Evolutionary conservation across 2,888 invertebrate genomes (phyloP).

Genomic region (Tiliacea citrago): DNA sequence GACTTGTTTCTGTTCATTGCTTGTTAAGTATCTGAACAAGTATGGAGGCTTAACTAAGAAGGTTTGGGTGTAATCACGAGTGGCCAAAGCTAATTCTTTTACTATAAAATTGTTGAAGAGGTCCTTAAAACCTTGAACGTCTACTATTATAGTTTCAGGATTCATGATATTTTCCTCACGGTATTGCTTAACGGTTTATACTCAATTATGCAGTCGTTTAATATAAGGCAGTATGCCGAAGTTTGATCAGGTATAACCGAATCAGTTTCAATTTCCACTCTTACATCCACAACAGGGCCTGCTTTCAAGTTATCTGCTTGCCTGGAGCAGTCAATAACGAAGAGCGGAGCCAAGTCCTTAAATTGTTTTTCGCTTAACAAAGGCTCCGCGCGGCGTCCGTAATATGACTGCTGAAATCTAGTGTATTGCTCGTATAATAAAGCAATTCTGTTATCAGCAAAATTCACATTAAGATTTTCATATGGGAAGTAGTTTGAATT

Average conservation of each 20-base stretch:
- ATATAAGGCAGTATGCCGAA: constrained; percentile 23
- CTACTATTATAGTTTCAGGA: background rate
- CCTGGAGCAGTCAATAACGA: constrained; percentile 1
- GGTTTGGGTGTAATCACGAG: background rate
- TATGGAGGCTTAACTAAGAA: constrained; percentile 17
- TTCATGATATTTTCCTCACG: constrained; percentile 26
- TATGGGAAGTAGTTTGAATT: too few relatives aligned
- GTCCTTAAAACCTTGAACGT: constrained; percentile 21
- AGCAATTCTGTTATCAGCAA: too few relatives aligned
- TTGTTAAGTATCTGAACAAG: background rate
- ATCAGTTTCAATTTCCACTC: background rate
- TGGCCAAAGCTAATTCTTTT: constrained; percentile 14
- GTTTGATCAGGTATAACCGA: constrained; percentile 16
- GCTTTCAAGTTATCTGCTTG: background rate
- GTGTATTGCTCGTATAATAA: too few relatives aligned
- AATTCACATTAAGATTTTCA: too few relatives aligned
- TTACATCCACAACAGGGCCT: background rate
- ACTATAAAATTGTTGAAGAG: constrained; percentile 3
- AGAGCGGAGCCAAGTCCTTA: background rate
- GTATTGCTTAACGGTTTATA: constrained; percentile 5
- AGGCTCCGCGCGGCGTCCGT: background rate
- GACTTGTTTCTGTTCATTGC: background rate
- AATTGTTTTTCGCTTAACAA: background rate
- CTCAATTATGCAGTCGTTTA: constrained; percentile 17
- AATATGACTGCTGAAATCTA: background rate